Conservation (phyloP, 2,888 invertebrate species). For the Sinotaia quadrata region DNA sequence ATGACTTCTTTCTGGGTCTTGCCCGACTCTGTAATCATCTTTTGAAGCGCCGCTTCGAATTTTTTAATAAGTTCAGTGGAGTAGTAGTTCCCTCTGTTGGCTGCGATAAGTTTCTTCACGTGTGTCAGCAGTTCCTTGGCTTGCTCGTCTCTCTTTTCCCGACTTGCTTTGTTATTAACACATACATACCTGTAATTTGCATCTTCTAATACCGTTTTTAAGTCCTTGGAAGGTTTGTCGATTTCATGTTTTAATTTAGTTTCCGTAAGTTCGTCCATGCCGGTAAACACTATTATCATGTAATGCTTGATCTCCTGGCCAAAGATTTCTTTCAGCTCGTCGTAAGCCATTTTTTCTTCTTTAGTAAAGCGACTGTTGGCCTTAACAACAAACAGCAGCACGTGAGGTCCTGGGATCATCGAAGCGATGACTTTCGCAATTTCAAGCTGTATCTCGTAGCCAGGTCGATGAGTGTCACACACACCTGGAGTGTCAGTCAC, state of each 20-base stretch:
- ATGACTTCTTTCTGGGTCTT: background rate
- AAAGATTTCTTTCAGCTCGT: constrained; percentile 12
- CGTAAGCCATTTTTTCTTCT: constrained; percentile 17
- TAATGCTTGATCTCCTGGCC: background rate
- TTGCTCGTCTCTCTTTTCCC: background rate
- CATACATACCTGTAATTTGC: background rate
- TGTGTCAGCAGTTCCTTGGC: background rate
- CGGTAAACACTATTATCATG: constrained; percentile 23
- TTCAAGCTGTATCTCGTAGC: constrained; percentile 6
- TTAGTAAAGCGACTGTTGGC: constrained; percentile 18
- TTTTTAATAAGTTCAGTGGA: background rate
- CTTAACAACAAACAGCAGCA: constrained; percentile 1
- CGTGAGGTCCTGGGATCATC: constrained; percentile 13
- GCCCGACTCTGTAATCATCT: background rate
- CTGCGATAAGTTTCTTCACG: background rate
- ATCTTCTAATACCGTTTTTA: background rate
- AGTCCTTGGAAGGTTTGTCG: background rate
- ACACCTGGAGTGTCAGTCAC: constrained; percentile 25
- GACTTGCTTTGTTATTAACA: constrained; percentile 10
- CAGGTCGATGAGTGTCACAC: constrained; percentile 14
- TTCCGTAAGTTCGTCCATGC: constrained; percentile 11
- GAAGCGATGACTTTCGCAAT: constrained; percentile 12
- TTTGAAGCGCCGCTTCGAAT: background rate
- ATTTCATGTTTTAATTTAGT: background rate
- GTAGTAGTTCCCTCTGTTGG: background rate